phyloP scores from a whole-genome alignment of 2,797 vertebrate genomes.

The Miichthys miiuy region DNA sequence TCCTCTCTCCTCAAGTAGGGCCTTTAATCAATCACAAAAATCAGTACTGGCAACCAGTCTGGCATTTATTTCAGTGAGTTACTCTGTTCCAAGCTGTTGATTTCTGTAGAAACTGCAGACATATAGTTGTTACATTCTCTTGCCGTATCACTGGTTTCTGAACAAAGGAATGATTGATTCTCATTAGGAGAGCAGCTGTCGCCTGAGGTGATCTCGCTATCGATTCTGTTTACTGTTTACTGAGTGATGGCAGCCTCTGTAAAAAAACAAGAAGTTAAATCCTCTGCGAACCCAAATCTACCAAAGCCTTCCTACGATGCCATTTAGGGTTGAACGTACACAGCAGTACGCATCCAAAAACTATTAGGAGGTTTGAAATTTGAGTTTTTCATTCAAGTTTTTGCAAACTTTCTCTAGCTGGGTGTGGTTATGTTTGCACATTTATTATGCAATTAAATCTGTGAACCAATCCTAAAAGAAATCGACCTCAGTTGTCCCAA shows the following conservation, averaged over 20 bases:
- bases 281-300: too few relatives aligned
- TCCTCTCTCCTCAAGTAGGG: slow-evolving; percentile 30
- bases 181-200: slow-evolving; percentile 42
- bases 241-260: not conserved
- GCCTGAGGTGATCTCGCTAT: slow-evolving; percentile 28
- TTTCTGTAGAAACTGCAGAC: slow-evolving; percentile 49
- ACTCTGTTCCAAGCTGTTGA: slow-evolving; percentile 42
- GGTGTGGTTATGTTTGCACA: too few relatives aligned
- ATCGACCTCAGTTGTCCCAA: too few relatives aligned
- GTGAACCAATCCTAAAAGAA: too few relatives aligned
- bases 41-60: slow-evolving; percentile 54
- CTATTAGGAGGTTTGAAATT: too few relatives aligned
- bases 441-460: too few relatives aligned
- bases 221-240: slow-evolving; percentile 35
- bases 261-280: slow-evolving; percentile 11
- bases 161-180: slow-evolving; percentile 52
- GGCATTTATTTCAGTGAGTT: slow-evolving; percentile 60
- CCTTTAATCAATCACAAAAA: slow-evolving; percentile 74
- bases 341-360: too few relatives aligned
- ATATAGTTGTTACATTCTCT: slow-evolving; percentile 26
- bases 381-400: too few relatives aligned
- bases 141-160: slow-evolving; percentile 21
- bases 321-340: too few relatives aligned
- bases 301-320: too few relatives aligned
- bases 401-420: too few relatives aligned